These are phyloP conservation scores for Malachius bipustulatus DNA, from an alignment of 2,888 invertebrate genomes.

Conservation along the genomic window DNA sequence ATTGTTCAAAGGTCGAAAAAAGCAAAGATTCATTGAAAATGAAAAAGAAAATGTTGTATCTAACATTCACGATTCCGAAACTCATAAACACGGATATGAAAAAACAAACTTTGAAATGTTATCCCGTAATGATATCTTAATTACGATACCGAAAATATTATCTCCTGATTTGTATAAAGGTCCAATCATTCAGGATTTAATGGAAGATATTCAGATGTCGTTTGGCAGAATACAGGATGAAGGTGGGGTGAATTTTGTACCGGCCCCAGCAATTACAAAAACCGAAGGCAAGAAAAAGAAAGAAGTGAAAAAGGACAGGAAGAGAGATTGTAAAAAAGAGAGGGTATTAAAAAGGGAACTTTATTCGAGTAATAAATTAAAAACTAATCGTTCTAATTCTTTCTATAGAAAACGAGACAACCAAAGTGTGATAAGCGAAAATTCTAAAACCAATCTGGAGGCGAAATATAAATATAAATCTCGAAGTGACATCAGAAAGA, in stretches of 20 bases:
- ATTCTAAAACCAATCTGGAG: no score
- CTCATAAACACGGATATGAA: conserved; percentile 27
- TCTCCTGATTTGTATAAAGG: conserved; percentile 44
- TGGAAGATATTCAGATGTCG: conserved; percentile 50
- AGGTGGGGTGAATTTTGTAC: conserved; percentile 22
- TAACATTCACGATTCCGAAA: conserved; percentile 37
- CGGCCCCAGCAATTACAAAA: conserved; percentile 16
- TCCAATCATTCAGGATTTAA: conserved; percentile 56
- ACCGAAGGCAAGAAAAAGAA: conserved; percentile 15
- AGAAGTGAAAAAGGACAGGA: conserved; percentile 13
- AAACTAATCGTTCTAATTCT: conserved; percentile 29
- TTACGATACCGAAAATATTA: conserved; percentile 28
- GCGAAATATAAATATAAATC: no score
- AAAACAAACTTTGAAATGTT: conserved; percentile 13
- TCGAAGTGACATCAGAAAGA: no score
- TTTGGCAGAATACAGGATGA: conserved; percentile 15
- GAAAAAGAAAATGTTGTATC: conserved; percentile 27
- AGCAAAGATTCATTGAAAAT: conserved; percentile 16
- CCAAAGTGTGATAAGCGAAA: no score
- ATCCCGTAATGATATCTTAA: conserved; percentile 18
- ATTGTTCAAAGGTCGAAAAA: conserved; percentile 38
- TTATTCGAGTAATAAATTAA: conserved; percentile 19
- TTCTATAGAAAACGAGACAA: conserved; percentile 31
- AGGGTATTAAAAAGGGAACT: conserved; percentile 28
- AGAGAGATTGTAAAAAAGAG: no score